phyloP scores from a whole-genome alignment of 1,140 invertebrate species.

The Zaprionus ghesquierei region DNA sequence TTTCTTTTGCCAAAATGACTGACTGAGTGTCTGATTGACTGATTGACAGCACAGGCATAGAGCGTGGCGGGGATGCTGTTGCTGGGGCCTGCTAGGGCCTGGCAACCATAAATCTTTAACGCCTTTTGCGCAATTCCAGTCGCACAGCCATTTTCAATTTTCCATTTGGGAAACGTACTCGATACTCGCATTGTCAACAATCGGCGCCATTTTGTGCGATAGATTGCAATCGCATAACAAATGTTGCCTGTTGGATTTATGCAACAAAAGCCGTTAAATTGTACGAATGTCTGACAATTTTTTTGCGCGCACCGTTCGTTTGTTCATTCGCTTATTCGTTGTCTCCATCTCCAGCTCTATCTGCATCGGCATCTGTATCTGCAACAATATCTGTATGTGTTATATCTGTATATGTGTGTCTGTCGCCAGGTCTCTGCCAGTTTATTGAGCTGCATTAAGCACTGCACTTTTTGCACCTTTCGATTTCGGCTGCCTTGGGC shows the following conservation, averaged over 20 bases:
- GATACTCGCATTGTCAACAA: conserved; percentile 63
- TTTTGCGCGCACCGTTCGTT: conserved; percentile 35
- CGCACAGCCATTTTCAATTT: conserved; percentile 8
- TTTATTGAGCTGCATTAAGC: conserved; percentile 73
- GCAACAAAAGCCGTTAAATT: conserved; percentile 80
- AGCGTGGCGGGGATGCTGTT: conserved; percentile 31
- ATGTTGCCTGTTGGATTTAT: conserved; percentile 75
- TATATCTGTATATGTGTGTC: conserved; percentile 2
- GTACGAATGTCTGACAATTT: conserved; percentile 67
- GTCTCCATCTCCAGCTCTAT: conserved; percentile 26
- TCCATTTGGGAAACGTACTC: conserved; percentile 26
- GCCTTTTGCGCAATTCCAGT: conserved; percentile 58
- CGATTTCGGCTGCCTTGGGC: conserved; percentile 26
- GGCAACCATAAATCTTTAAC: conserved; percentile 61
- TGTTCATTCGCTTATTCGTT: neutral
- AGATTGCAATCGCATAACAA: conserved; percentile 78
- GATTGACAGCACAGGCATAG: conserved; percentile 29
- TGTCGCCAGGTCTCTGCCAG: conserved; percentile 60
- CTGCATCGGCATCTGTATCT: conserved; percentile 11
- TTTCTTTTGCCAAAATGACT: conserved; percentile 68
- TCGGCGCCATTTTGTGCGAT: conserved; percentile 66
- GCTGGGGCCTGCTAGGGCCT: neutral
- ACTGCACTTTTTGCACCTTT: conserved; percentile 54
- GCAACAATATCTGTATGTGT: neutral
- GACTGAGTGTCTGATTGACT: conserved; percentile 45